Conservation (phyloP, 2,113 vertebrate species). For the Saccopteryx leptura region DNA sequence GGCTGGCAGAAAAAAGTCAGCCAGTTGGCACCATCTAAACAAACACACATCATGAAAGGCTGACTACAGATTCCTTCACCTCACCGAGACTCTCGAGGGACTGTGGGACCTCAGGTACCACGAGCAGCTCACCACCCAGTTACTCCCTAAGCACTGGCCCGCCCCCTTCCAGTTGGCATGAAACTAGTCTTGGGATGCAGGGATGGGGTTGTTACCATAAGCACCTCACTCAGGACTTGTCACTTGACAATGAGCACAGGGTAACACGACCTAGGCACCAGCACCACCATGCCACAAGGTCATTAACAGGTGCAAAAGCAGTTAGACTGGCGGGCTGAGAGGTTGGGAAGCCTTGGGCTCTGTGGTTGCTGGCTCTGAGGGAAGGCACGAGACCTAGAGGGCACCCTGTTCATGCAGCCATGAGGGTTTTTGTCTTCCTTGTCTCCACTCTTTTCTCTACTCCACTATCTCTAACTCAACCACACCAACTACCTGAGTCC, state of each 20-base stretch:
- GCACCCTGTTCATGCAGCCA: background rate
- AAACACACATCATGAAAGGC: slow-evolving; percentile 73
- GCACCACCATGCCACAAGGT: background rate
- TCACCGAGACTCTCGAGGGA: background rate
- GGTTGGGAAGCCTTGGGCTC: background rate
- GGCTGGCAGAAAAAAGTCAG: slow-evolving; percentile 97
- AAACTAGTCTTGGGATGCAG: background rate
- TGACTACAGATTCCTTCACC: background rate
- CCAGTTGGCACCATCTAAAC: slow-evolving; percentile 97
- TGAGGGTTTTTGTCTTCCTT: background rate
- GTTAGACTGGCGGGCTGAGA: accelerated
- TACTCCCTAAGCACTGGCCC: accelerated
- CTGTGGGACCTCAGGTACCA: background rate
- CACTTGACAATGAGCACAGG: accelerated
- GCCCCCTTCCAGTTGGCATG: background rate
- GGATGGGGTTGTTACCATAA: background rate
- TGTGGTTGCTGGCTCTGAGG: accelerated
- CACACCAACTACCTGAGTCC: background rate
- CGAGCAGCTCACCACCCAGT: background rate
- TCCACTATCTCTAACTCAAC: background rate
- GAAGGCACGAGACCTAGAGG: background rate
- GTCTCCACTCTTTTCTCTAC: too few relatives aligned
- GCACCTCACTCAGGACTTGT: accelerated
- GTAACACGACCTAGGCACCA: background rate
- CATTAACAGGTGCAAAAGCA: accelerated